Conservation (phyloP, 2,888 invertebrate genomes). For the Scaptomyza flava region DNA sequence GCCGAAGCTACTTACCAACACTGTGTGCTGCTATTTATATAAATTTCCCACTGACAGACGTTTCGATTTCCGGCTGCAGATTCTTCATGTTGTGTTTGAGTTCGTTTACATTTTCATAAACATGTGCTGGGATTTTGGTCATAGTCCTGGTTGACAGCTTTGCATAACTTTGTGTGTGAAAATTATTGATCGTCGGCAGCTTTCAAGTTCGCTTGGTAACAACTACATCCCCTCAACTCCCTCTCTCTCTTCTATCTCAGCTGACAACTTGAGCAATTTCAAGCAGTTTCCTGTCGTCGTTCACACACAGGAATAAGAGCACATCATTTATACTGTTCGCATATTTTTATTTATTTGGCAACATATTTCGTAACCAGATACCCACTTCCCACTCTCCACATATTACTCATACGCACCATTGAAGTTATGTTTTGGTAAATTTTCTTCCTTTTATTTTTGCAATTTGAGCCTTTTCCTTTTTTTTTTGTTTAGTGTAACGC, state of each 20-base stretch:
- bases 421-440: slow-evolving; percentile 70
- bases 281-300: slow-evolving; percentile 69
- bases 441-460: slow-evolving; percentile 66
- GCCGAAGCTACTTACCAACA: slow-evolving; percentile 44
- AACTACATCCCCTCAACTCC: slow-evolving; percentile 1
- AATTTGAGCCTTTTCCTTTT: slow-evolving; percentile 12
- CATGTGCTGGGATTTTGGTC: slow-evolving; percentile 63
- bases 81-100: slow-evolving; percentile 42
- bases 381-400: slow-evolving; percentile 8
- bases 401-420: slow-evolving; percentile 68
- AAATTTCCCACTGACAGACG: slow-evolving; percentile 71
- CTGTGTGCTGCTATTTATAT: slow-evolving; percentile 47
- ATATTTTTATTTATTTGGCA: slow-evolving; percentile 65
- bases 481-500: slow-evolving; percentile 14
- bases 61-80: slow-evolving; percentile 73
- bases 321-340: slow-evolving; percentile 54
- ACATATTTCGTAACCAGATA: slow-evolving; percentile 60
- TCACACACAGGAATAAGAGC: slow-evolving; percentile 47
- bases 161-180: slow-evolving; percentile 61
- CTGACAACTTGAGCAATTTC: slow-evolving; percentile 55
- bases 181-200: slow-evolving; percentile 70
- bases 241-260: background rate
- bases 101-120: slow-evolving; percentile 72
- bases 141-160: slow-evolving; percentile 50
- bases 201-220: slow-evolving; percentile 62